These are phyloP conservation scores for Diplodus puntazzo DNA, from an alignment of 2,797 vertebrate species.

Conservation along the genomic window DNA sequence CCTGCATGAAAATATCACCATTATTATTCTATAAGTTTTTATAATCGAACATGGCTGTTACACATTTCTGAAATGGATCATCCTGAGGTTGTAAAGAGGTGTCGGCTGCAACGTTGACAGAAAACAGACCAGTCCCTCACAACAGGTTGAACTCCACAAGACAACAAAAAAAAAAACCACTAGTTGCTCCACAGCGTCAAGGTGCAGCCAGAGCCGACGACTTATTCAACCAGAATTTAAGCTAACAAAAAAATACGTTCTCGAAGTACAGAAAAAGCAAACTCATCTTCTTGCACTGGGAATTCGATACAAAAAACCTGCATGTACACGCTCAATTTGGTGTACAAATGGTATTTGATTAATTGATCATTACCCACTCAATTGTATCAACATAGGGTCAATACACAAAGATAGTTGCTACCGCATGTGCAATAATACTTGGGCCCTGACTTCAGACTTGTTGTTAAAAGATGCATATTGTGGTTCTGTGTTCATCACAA, in stretches of 20 bases:
- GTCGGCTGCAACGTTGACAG: constrained; percentile 13
- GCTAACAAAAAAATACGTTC: neutral
- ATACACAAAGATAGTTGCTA: neutral
- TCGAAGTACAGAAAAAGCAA: neutral
- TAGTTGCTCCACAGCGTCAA: neutral
- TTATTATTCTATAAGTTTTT: neutral
- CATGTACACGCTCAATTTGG: no score
- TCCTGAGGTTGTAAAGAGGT: neutral
- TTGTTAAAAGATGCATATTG: neutral
- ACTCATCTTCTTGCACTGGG: no score
- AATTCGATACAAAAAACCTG: no score
- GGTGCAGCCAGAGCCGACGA: neutral
- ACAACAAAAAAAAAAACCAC: neutral
- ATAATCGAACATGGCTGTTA: neutral
- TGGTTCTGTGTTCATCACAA: neutral
- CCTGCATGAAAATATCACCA: neutral
- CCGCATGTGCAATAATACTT: neutral
- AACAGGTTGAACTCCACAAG: constrained; percentile 19
- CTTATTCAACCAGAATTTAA: neutral
- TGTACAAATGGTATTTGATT: neutral
- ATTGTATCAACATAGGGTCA: neutral
- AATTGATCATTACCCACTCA: neutral
- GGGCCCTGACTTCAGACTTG: neutral
- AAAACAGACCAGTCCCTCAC: constrained; percentile 18
- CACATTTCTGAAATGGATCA: neutral